Evolutionary conservation across 2,888 invertebrate species (phyloP).

Genomic region (Spisula solida): DNA sequence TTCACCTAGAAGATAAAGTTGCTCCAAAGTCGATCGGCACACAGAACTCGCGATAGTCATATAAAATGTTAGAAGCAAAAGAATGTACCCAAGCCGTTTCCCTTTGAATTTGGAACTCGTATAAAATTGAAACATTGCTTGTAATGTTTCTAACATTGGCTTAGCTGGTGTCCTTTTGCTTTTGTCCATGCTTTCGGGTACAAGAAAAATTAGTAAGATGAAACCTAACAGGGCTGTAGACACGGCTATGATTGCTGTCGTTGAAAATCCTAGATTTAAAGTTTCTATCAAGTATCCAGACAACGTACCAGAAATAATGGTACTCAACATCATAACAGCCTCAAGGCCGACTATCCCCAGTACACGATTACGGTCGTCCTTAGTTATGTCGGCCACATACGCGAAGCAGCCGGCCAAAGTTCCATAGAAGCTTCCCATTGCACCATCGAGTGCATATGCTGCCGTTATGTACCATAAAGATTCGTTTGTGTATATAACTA

Average conservation of each 20-base stretch:
- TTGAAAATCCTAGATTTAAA: conserved; percentile 28
- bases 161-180: conserved; percentile 16
- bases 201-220: background rate
- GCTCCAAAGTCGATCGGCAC: conserved; percentile 38
- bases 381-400: conserved; percentile 27
- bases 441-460: conserved; percentile 22
- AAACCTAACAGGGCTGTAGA: background rate
- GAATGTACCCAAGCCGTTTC: conserved; percentile 24
- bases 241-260: conserved; percentile 18
- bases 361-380: conserved; percentile 8
- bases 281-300: conserved; percentile 47
- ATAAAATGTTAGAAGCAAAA: conserved; percentile 28
- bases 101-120: conserved; percentile 39
- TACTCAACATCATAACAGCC: background rate
- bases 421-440: conserved; percentile 10
- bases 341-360: conserved; percentile 29
- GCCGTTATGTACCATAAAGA: background rate
- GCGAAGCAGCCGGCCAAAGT: conserved; percentile 37
- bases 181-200: conserved; percentile 38
- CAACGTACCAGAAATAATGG: background rate
- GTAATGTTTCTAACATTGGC: conserved; percentile 2
- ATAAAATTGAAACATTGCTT: conserved; percentile 36
- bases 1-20: conserved; percentile 58
- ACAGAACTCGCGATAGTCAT: background rate
- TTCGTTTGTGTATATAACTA: conserved; percentile 7